Base-by-base conservation (phyloP, 2,888 invertebrate species). In the Epirrhoe alternata region DNA sequence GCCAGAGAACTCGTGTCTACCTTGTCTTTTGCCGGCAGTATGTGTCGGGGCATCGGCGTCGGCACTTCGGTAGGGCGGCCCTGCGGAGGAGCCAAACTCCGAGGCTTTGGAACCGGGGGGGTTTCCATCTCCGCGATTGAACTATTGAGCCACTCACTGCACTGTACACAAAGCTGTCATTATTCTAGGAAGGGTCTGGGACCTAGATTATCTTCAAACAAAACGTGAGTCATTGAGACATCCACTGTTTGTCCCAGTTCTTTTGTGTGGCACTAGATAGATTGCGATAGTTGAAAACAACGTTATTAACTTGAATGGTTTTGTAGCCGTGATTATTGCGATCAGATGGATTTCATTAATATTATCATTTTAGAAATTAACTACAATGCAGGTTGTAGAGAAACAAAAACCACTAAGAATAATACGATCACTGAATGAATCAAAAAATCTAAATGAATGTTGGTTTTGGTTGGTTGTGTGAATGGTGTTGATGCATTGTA, bases 11-110 rank as follows among this genome's bases (percentile, higher is more conserved):
- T 49, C 8, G 59, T 17, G 16, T 61, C 63, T 30, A 86, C 84
- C 60, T 84, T 84, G 5, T 90, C 91, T 69, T 76, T 80, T 62
- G 70, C 66, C 4, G 88, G 82, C 30, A 86, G 68, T 70, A 86
- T 88, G 35, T 88, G 90, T 64, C 95, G 90, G 33, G 95, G 95
- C 35, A 94, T 88, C 12, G 95, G 95, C 10, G 94, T 87, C 0
- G 95, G 95, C 61, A 86, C 90, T 72, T 93, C 92, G 3, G 77
- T 66, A 38, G 86, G 14, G 4, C 7, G 5, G 6, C 12, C 30
- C 35, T 60, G 55, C 8, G 30, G n/a, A 47, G 66, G 63, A 12
- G 51, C 59, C 31, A n/a, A 17, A 50, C 50, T 64, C 10, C 68
- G 64, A 2, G 68, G 68, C 45, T 72, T 69, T 12, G 61, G 81